Percentiles rank a stretch among this genome's conserved stretches.
Conservation (phyloP, 2,113 vertebrate genomes). For the Amphiprion ocellaris region DNA sequence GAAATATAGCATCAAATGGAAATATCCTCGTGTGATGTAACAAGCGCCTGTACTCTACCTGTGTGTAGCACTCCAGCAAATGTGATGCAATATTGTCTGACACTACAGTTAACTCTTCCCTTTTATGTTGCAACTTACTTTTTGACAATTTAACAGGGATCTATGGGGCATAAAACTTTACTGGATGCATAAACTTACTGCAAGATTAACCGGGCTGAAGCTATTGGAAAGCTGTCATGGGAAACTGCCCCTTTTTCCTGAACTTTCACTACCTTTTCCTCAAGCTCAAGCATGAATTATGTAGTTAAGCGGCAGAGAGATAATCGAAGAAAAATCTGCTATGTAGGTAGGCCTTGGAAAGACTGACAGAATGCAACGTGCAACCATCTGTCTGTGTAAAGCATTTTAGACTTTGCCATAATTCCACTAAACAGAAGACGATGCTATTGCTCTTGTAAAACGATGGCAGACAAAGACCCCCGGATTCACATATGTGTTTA, state of each 20-base stretch:
- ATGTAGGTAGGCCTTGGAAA: slow-evolving; percentile 36
- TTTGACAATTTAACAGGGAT: slow-evolving; percentile 22
- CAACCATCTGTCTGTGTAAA: slow-evolving; percentile 24
- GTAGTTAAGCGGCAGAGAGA: slow-evolving; percentile 50
- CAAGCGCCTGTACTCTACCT: not conserved
- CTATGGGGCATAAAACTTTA: slow-evolving; percentile 35
- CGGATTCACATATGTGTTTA: slow-evolving; percentile 14
- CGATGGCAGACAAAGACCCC: slow-evolving; percentile 35
- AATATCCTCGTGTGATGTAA: too few relatives aligned
- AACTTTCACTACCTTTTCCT: slow-evolving; percentile 32
- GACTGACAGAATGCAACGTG: slow-evolving; percentile 46
- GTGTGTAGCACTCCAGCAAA: not conserved
- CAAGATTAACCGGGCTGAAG: slow-evolving; percentile 46
- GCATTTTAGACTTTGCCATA: slow-evolving; percentile 21
- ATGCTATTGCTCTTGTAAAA: slow-evolving; percentile 41
- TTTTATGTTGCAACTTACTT: slow-evolving; percentile 23
- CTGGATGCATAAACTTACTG: slow-evolving; percentile 35
- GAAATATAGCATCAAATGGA: too few relatives aligned
- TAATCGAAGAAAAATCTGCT: slow-evolving; percentile 51
- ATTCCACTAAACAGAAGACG: slow-evolving; percentile 44
- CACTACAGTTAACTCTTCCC: not conserved
- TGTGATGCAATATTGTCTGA: not conserved
- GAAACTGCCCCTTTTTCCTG: slow-evolving; percentile 17
- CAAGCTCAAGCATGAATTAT: slow-evolving; percentile 59
- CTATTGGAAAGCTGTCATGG: slow-evolving; percentile 62